Conservation (phyloP, 2,113 vertebrate genomes). For the Centropus bengalensis region DNA sequence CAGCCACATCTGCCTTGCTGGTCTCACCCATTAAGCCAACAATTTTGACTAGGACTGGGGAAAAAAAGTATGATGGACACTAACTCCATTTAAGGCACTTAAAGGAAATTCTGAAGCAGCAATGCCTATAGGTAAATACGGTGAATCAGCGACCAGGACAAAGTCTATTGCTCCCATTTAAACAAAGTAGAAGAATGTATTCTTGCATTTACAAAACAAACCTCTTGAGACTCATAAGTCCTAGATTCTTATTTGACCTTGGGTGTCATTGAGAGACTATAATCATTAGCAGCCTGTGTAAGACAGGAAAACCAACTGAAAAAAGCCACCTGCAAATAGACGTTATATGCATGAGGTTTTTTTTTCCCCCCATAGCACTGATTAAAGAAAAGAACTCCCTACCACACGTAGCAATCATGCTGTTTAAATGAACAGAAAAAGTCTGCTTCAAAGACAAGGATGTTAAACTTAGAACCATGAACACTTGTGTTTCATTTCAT, state of each 20-base stretch:
- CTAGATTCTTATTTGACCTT: neutral
- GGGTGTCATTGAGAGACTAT: neutral
- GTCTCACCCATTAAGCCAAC: neutral
- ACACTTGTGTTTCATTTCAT: neutral
- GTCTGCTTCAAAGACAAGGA: neutral
- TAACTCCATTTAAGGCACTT: neutral
- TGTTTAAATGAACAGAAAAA: neutral
- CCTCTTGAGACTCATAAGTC: neutral
- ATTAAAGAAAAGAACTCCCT: slow-evolving; percentile 7
- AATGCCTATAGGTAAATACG: neutral
- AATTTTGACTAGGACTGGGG: neutral
- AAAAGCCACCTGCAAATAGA: neutral
- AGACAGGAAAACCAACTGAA: neutral
- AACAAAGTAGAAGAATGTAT: neutral
- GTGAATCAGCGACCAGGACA: neutral
- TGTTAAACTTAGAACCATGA: neutral
- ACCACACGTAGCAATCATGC: neutral
- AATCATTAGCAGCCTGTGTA: neutral
- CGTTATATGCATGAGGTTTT: neutral
- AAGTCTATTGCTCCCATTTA: neutral
- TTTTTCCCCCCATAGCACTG: neutral
- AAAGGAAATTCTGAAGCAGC: neutral
- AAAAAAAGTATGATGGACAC: neutral
- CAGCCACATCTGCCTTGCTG: neutral
- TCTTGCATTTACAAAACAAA: slow-evolving; percentile 1